phyloP scores from a whole-genome alignment of 2,113 vertebrate genomes.

The Alaudala cheleensis region DNA sequence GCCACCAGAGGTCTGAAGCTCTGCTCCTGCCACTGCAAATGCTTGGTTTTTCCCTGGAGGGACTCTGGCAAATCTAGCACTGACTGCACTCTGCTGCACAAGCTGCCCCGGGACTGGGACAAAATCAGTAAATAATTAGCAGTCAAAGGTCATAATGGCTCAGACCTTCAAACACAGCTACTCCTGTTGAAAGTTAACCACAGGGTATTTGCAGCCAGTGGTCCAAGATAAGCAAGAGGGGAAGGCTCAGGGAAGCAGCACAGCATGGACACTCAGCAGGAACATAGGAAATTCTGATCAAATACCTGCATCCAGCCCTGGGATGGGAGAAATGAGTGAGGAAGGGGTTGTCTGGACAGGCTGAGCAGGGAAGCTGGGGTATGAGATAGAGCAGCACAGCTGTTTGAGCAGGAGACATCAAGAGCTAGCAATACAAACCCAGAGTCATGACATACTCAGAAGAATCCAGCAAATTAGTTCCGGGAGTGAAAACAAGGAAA shows the following conservation, averaged over 20 bases:
- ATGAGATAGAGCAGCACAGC: not conserved
- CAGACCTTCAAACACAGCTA: not conserved
- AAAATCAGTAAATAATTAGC: slow-evolving; percentile 3
- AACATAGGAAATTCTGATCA: not conserved
- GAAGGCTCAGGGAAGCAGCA: not conserved
- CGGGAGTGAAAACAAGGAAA: not conserved
- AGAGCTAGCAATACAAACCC: not conserved
- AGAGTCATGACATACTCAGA: not conserved
- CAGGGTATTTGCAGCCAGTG: not conserved
- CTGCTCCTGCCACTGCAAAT: not conserved
- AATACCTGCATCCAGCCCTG: not conserved
- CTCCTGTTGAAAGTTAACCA: slow-evolving; percentile 15
- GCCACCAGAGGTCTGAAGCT: not conserved
- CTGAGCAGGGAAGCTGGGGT: not conserved
- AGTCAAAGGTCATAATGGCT: not conserved
- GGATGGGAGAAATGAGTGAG: not conserved
- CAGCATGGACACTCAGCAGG: not conserved
- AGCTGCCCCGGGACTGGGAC: not conserved
- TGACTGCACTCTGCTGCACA: not conserved
- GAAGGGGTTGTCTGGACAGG: not conserved
- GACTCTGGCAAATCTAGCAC: not conserved
- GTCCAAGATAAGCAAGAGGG: not conserved
- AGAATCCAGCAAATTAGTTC: not conserved
- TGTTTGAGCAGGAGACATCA: not conserved
- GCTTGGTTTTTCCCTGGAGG: not conserved